Evolutionary conservation across 2,888 invertebrate genomes (phyloP).

Genomic region (Zygogramma bicolorata): DNA sequence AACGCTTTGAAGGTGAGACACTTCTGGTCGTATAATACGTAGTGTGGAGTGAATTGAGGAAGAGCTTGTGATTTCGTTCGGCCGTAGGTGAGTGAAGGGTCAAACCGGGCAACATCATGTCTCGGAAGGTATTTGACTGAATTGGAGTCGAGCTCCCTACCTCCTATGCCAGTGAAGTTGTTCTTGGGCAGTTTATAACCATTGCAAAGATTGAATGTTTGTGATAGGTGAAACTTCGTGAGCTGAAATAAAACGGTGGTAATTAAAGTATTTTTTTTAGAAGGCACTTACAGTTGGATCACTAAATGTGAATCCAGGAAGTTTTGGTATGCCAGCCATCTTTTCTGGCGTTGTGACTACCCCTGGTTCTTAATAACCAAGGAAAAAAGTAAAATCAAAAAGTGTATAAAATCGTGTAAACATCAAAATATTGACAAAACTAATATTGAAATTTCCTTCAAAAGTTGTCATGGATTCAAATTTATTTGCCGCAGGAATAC

Average conservation of each 20-base stretch:
- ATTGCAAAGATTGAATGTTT: slow-evolving; percentile 76
- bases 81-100: slow-evolving; percentile 80
- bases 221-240: slow-evolving; percentile 72
- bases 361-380: background rate
- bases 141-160: slow-evolving; percentile 72
- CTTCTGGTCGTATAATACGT: slow-evolving; percentile 79
- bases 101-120: slow-evolving; percentile 71
- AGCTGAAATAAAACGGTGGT: slow-evolving; percentile 58
- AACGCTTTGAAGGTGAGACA: slow-evolving; percentile 85
- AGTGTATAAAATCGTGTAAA: background rate
- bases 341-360: background rate
- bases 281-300: slow-evolving; percentile 71
- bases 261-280: background rate
- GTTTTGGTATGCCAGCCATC: slow-evolving; percentile 74
- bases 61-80: slow-evolving; percentile 72
- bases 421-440: slow-evolving; percentile 19
- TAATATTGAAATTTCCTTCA: background rate
- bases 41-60: slow-evolving; percentile 76
- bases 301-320: slow-evolving; percentile 77
- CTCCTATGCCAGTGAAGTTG: slow-evolving; percentile 72
- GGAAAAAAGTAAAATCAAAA: background rate
- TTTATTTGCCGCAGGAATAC: background rate
- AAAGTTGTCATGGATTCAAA: slow-evolving; percentile 6
- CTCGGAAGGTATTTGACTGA: slow-evolving; percentile 72
- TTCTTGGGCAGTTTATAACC: slow-evolving; percentile 75